These are phyloP conservation scores for Stratiomys singularior DNA, from an alignment of 2,888 invertebrate genomes.

Conservation along the genomic window DNA sequence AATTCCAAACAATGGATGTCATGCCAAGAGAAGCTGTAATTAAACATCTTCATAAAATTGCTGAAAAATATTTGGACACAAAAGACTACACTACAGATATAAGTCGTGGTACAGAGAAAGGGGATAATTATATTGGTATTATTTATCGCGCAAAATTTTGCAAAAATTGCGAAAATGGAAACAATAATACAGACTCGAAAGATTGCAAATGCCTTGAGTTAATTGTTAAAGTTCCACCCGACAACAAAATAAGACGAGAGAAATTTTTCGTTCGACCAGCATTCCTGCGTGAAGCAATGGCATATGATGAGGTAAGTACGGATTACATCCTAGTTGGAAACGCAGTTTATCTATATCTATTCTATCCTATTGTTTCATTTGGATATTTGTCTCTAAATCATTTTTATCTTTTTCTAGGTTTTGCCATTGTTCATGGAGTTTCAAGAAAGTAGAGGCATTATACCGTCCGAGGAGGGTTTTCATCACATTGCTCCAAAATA, in stretches of 20 bases:
- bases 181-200: neutral
- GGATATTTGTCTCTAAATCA: neutral
- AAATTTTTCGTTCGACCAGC: slow-evolving; percentile 59
- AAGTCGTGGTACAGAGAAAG: slow-evolving; percentile 58
- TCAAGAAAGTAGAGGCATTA: slow-evolving; percentile 57
- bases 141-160: slow-evolving; percentile 57
- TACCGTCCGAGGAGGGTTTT: slow-evolving; percentile 54
- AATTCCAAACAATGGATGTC: slow-evolving; percentile 9
- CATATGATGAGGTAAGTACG: slow-evolving; percentile 57
- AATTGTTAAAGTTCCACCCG: slow-evolving; percentile 61
- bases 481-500: slow-evolving; percentile 56
- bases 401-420: slow-evolving; percentile 54
- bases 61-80: slow-evolving; percentile 52
- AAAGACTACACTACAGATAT: slow-evolving; percentile 53
- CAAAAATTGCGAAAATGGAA: neutral
- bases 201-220: slow-evolving; percentile 51
- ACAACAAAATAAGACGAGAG: slow-evolving; percentile 58
- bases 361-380: too few species aligned
- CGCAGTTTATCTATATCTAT: too few species aligned
- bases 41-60: slow-evolving; percentile 51
- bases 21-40: slow-evolving; percentile 56
- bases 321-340: too few species aligned
- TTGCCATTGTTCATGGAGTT: slow-evolving; percentile 57
- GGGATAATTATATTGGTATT: slow-evolving; percentile 62
- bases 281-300: slow-evolving; percentile 59